Percentiles rank a stretch among this genome's conserved stretches.
Conservation (phyloP, 1,140 invertebrate genomes). For the Mylabris phalerata region DNA sequence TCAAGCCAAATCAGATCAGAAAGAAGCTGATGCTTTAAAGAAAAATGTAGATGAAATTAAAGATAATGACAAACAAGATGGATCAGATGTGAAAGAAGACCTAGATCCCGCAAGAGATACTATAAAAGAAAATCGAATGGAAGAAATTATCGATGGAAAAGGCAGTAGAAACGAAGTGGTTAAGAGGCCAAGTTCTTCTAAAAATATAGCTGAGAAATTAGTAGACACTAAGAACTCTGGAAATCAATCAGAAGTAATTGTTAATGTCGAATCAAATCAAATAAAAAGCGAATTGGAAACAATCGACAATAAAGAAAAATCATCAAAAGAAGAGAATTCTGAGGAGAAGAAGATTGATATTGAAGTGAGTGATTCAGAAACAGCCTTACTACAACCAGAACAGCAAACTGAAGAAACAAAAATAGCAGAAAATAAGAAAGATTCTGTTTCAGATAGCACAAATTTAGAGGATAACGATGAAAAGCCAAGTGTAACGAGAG, state of each 20-base stretch:
- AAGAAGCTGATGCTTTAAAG: not conserved
- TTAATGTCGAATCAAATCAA: not conserved
- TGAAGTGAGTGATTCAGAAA: too few relatives aligned
- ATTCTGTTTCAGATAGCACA: too few relatives aligned
- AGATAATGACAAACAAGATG: not conserved
- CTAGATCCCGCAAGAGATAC: not conserved
- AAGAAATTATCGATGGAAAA: not conserved
- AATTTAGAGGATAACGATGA: too few relatives aligned
- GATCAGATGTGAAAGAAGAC: not conserved
- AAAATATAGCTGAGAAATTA: not conserved
- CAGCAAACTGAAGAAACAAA: too few relatives aligned
- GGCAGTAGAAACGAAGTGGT: not conserved
- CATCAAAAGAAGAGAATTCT: too few relatives aligned
- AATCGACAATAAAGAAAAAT: not conserved
- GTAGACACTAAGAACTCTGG: not conserved
- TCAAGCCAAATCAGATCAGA: too few relatives aligned
- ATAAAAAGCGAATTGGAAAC: not conserved
- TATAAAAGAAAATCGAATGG: not conserved
- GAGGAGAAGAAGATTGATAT: too few relatives aligned
- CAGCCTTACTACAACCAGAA: too few relatives aligned
- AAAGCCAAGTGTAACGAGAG: too few relatives aligned
- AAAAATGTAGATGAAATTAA: slow-evolving; percentile 7
- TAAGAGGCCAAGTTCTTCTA: too few relatives aligned
- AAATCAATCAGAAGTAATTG: not conserved
- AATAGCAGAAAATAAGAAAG: too few relatives aligned